These are phyloP conservation scores for Sphenopsis melanotis DNA, from an alignment of 2,797 vertebrate genomes.

Conservation along the genomic window DNA sequence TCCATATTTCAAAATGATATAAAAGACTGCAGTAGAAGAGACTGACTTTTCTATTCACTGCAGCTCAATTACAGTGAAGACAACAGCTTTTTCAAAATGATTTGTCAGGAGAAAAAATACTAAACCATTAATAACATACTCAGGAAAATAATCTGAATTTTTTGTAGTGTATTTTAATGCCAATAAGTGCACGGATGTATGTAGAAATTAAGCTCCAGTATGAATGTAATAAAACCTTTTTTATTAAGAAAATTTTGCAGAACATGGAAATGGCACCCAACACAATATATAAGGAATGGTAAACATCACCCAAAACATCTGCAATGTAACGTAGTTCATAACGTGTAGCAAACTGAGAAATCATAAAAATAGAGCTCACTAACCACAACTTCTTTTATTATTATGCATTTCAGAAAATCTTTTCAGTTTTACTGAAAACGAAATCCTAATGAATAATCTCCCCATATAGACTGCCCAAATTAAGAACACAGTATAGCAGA, in stretches of 20 bases:
- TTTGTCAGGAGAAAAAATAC: constrained; percentile 12
- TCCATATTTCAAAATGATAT: constrained; percentile 39
- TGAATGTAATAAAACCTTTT: neutral
- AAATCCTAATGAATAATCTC: neutral
- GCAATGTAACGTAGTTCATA: neutral
- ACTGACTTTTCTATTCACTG: constrained; percentile 32
- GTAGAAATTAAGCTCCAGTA: neutral
- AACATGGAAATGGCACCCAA: neutral
- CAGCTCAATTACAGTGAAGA: constrained; percentile 44
- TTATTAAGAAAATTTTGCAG: neutral
- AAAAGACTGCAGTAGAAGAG: constrained; percentile 40
- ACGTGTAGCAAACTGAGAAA: neutral
- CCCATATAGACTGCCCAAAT: neutral
- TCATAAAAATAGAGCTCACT: neutral
- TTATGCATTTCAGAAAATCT: constrained; percentile 1
- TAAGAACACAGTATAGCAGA: neutral
- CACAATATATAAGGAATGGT: neutral
- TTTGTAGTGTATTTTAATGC: constrained; percentile 17
- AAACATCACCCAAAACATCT: neutral
- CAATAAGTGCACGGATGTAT: neutral
- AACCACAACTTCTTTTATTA: neutral
- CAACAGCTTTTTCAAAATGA: constrained; percentile 39
- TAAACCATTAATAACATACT: neutral
- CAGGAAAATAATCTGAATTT: neutral
- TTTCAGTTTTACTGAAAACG: constrained; percentile 23